phyloP scores from a whole-genome alignment of 2,888 invertebrate species.

The Macrostomum cliftonense region DNA sequence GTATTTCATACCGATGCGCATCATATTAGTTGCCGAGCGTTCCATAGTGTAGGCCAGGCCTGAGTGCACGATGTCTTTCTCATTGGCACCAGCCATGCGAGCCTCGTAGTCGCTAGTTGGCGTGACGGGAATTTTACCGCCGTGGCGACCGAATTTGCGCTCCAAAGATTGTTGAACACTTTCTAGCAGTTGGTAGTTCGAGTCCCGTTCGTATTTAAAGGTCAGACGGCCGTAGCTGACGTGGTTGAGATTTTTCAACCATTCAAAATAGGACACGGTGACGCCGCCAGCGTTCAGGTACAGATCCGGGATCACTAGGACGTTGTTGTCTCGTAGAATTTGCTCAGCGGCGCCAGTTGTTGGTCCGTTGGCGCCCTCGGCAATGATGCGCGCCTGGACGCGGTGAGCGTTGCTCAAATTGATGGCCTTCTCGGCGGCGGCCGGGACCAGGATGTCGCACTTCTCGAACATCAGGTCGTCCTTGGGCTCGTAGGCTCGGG shows the following conservation, averaged over 20 bases:
- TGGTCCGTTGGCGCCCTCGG: constrained; percentile 90
- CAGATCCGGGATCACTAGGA: constrained; percentile 61
- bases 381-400: constrained; percentile 77
- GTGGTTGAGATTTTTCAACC: constrained; percentile 91
- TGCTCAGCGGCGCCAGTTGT: constrained; percentile 76
- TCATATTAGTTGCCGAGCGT: constrained; percentile 69
- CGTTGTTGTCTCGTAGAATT: constrained; percentile 43
- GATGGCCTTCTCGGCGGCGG: constrained; percentile 82
- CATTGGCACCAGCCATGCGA: constrained; percentile 65
- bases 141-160: constrained; percentile 70
- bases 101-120: constrained; percentile 70
- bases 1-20: constrained; percentile 73
- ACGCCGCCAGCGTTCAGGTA: constrained; percentile 61
- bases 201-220: constrained; percentile 80
- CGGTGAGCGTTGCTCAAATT: constrained; percentile 68
- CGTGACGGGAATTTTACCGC: constrained; percentile 72
- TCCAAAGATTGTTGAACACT: constrained; percentile 90
- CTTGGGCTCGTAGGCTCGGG: constrained; percentile 52
- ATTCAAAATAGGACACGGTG: constrained; percentile 93
- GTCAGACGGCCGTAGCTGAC: constrained; percentile 78
- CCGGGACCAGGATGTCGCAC: constrained; percentile 89
- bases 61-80: constrained; percentile 94
- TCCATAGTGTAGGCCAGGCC: constrained; percentile 96
- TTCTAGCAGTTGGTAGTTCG: constrained; percentile 70
- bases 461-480: constrained; percentile 66